These are phyloP conservation scores for Diglossa brunneiventris DNA, from an alignment of 2,113 vertebrate species.

Conservation along the genomic window DNA sequence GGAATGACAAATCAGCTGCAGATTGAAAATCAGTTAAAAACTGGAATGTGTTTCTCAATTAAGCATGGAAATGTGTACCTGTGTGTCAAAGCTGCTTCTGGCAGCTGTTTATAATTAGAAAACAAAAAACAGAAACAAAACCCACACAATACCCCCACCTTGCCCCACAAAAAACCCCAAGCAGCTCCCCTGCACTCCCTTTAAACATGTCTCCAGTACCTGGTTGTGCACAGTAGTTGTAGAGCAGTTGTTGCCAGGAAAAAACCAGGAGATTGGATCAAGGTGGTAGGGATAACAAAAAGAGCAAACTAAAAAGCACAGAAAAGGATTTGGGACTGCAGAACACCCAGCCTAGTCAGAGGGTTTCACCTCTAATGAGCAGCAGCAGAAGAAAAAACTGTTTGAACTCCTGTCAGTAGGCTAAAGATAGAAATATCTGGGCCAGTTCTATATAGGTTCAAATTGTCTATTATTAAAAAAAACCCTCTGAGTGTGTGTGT, in stretches of 20 bases:
- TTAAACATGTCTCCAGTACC: not conserved
- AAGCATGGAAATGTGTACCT: not conserved
- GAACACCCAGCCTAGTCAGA: not conserved
- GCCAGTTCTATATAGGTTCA: not conserved
- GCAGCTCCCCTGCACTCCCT: not conserved
- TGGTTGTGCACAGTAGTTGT: not conserved
- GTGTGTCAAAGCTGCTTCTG: not conserved
- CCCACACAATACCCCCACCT: rapidly evolving
- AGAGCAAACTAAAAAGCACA: not conserved
- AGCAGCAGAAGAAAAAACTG: not conserved
- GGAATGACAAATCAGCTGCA: not conserved
- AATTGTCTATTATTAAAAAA: not conserved
- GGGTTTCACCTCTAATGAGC: slow-evolving; percentile 3
- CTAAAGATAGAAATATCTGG: slow-evolving; percentile 11
- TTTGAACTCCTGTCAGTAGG: not conserved
- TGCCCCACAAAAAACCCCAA: not conserved
- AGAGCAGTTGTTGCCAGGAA: not conserved
- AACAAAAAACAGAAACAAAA: not conserved
- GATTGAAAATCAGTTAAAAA: not conserved
- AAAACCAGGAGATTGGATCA: not conserved
- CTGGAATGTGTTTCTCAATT: not conserved
- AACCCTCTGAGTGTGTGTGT: not conserved
- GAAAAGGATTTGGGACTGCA: not conserved
- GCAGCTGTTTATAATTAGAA: not conserved
- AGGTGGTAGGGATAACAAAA: not conserved